A percentile compares a stretch with the other conserved stretches of the same genome.
phyloP scores from a whole-genome alignment of 2,113 vertebrate species.

The Barbus barbus region DNA sequence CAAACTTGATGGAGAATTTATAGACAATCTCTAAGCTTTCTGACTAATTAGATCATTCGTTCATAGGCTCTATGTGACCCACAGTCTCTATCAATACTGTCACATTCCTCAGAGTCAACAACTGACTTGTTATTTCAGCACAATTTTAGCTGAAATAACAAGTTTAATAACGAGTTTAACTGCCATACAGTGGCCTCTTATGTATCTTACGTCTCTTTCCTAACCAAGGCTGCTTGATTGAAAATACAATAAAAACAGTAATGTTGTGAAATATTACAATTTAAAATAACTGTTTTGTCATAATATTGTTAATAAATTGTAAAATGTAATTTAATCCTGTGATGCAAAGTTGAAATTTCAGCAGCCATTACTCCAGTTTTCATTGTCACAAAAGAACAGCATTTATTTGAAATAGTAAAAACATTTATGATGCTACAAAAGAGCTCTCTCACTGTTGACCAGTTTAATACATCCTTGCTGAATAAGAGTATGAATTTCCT shows the following conservation, averaged over 20 bases:
- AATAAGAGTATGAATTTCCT: background rate
- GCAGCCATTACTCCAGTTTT: background rate
- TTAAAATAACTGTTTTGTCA: background rate
- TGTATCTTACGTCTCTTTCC: background rate
- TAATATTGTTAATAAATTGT: background rate
- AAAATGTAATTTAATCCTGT: background rate
- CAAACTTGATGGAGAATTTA: background rate
- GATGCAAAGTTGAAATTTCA: background rate
- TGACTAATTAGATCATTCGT: background rate
- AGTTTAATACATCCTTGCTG: background rate
- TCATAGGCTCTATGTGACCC: background rate
- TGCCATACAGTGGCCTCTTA: background rate
- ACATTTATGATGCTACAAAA: background rate
- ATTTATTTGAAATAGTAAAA: background rate
- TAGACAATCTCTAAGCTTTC: background rate
- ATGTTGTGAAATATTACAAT: background rate
- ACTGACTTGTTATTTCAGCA: slow-evolving; percentile 1
- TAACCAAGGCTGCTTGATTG: background rate
- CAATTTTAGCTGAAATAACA: background rate
- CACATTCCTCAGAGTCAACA: background rate
- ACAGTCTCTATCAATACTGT: background rate
- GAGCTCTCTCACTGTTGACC: background rate
- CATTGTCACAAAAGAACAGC: background rate
- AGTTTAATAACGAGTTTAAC: background rate
- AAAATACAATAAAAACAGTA: background rate